Base-by-base conservation (phyloP, 1,140 invertebrate species). In the Papilio polytes region DNA sequence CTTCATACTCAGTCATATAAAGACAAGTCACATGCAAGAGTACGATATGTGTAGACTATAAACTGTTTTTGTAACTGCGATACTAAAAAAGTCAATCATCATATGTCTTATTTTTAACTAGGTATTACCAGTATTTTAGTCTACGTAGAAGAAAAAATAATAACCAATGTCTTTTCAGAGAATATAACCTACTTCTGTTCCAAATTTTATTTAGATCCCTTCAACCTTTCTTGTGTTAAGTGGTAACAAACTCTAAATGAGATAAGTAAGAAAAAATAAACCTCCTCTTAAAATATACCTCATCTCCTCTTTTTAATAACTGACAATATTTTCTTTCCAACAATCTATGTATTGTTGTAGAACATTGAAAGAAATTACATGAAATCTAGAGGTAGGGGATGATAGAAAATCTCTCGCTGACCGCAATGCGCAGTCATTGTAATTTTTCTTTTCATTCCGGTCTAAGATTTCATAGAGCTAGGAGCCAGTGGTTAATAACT, bases 401-500 rank as follows among this genome's bases (percentile, higher is more conserved):
- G 36, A 70, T 31, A 70, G 63, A 31, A 70, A 70, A 44, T 74
- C 44, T 74, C 73, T 74, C 22, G 18, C 63, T 76, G 74, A 76
- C 36, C 48, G 48, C 74, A 76, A 53, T 76, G 48, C 74, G 44
- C 20, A 53, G 74, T 46, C 46, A 76, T 76, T 76, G 74, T 53
- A 51, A 76, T 76, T 51, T 53, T 53, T 76, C 74, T 53, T 76
- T 76, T 56, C 74, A 76, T 76, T 46, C 44, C 74, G 26, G 48
- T 53, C 74, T 76, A 48, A 76, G 74, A 51, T 53, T 53, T 51
- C 44, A 70, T 70, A 76, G 74, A 76, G 22, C 74, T 76, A 76
- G 46, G 48, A 76, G 74, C 74, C 44, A 53, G 74, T 51, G 46
- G n/a, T 76, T 76, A 76, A 76, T 76, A 76, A 76, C 74, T 76